Percentiles rank a stretch among this genome's conserved stretches.
Conservation (phyloP, 2,113 vertebrate species). For the Antidorcas marsupialis region DNA sequence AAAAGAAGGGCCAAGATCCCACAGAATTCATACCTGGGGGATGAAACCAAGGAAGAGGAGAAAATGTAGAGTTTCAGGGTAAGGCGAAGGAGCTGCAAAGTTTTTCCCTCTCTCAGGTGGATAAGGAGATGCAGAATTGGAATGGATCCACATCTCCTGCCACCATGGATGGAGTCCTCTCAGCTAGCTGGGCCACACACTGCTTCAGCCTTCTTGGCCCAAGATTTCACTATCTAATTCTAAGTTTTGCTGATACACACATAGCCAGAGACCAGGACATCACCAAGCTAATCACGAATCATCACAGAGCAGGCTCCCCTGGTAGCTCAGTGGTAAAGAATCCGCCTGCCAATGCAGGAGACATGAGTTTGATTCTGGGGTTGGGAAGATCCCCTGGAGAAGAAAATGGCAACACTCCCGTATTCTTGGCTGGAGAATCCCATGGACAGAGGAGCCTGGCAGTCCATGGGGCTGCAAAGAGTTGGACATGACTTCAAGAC, state of each 20-base stretch:
- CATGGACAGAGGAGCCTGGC: background rate
- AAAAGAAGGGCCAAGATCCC: background rate
- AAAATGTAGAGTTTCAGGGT: background rate
- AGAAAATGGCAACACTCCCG: background rate
- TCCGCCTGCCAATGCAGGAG: background rate
- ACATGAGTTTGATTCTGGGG: background rate
- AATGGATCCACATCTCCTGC: background rate
- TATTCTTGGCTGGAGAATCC: background rate
- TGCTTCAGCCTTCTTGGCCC: background rate
- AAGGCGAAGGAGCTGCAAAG: background rate
- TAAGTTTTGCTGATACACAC: background rate
- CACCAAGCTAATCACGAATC: background rate
- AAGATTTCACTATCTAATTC: background rate
- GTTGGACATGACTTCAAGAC: background rate
- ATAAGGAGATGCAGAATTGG: background rate
- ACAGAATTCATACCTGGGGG: background rate
- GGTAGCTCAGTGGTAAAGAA: background rate
- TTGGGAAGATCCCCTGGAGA: background rate
- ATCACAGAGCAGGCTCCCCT: background rate
- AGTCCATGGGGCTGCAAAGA: background rate
- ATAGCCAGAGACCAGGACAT: background rate
- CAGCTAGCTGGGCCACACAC: background rate
- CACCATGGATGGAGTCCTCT: background rate
- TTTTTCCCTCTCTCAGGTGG: background rate
- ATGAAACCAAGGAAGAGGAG: background rate